Evolutionary conservation across 2,888 invertebrate species (phyloP).

Genomic region (Arge pagana): DNA sequence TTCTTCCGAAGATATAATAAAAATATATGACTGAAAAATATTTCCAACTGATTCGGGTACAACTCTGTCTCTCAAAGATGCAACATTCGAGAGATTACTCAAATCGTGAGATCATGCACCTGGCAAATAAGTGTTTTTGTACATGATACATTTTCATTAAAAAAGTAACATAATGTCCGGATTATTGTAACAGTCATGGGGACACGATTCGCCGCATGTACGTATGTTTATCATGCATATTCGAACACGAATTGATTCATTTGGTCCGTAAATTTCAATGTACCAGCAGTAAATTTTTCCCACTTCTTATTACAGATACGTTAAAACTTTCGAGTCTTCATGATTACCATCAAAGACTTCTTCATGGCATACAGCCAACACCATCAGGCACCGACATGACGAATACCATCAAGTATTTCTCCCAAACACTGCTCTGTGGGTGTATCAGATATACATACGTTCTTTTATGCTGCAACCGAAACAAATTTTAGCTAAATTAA

Average conservation of each 20-base stretch:
- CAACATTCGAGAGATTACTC: too few species aligned
- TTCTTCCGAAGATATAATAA: too few species aligned
- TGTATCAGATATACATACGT: conserved; percentile 35
- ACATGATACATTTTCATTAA: too few species aligned
- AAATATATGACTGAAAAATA: too few species aligned
- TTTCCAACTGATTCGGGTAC: too few species aligned
- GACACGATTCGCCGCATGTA: conserved; percentile 15
- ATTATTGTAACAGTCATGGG: too few species aligned
- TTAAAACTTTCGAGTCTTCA: conserved; percentile 96
- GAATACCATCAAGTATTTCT: conserved; percentile 97
- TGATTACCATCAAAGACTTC: conserved; percentile 91
- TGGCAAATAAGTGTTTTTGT: too few species aligned
- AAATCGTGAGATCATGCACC: too few species aligned
- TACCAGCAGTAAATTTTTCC: background rate
- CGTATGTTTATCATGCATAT: background rate
- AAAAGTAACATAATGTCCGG: too few species aligned
- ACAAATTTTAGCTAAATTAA: too few species aligned
- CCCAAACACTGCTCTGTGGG: conserved; percentile 94
- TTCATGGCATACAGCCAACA: conserved; percentile 87
- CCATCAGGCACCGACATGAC: conserved; percentile 96
- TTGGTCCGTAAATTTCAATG: background rate
- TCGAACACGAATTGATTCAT: too few species aligned
- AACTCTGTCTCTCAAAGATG: too few species aligned
- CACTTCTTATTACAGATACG: conserved; percentile 72
- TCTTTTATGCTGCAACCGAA: background rate